These are phyloP conservation scores for Gnathonemus echidnorhynchus DNA, from an alignment of 2,113 vertebrate genomes.

Conservation along the genomic window DNA sequence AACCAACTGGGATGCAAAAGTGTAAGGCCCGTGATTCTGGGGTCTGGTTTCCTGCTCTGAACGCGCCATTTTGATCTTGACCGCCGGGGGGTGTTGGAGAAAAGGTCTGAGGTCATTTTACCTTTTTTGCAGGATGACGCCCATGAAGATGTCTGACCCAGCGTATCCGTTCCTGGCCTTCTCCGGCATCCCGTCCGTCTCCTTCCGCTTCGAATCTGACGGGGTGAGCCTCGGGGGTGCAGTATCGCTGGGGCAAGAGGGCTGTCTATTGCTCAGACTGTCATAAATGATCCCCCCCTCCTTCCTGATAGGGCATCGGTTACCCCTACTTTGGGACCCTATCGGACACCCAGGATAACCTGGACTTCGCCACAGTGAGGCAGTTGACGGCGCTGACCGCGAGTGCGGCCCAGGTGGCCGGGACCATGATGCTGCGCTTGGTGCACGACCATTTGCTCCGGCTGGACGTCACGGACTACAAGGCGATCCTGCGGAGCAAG, in stretches of 20 bases:
- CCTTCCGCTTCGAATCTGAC: constrained; percentile 68
- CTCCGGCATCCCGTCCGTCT: constrained; percentile 82
- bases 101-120: background rate
- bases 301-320: background rate
- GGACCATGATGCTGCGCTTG: constrained; percentile 71
- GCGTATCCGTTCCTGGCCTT: constrained; percentile 79
- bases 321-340: constrained; percentile 66
- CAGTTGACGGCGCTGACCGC: constrained; percentile 33
- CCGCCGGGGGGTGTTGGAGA: background rate
- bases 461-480: constrained; percentile 68
- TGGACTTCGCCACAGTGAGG: constrained; percentile 34
- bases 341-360: constrained; percentile 51
- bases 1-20: constrained; percentile 45
- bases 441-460: constrained; percentile 67
- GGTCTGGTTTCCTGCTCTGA: background rate
- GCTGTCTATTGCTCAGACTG: background rate
- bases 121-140: constrained; percentile 50
- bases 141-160: constrained; percentile 70
- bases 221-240: constrained; percentile 37
- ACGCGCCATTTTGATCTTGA: background rate
- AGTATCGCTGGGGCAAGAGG: background rate
- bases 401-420: constrained; percentile 70
- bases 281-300: background rate
- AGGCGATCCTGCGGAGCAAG: constrained; percentile 30
- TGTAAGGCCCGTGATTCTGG: constrained; percentile 58